Conservation (phyloP, 2,797 vertebrate genomes). For the Antennarius maculatus region DNA sequence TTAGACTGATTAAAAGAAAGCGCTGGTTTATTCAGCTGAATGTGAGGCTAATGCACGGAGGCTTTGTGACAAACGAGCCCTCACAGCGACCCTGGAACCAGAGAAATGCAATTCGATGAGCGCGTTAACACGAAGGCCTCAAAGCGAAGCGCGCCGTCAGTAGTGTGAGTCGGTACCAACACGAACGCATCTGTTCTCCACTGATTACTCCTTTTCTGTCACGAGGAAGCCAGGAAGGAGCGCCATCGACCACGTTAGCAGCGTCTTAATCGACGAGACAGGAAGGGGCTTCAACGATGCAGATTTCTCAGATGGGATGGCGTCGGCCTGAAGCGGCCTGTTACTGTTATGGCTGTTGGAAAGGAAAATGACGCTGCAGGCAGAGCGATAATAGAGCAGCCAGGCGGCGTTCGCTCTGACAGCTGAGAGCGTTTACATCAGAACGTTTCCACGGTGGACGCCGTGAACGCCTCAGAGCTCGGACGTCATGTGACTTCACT, state of each 20-base stretch:
- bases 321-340: slow-evolving; percentile 1
- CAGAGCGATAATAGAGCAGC: slow-evolving; percentile 42
- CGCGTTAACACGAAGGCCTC: slow-evolving; percentile 31
- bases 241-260: background rate
- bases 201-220: background rate
- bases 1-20: slow-evolving; percentile 53
- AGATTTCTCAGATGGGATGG: slow-evolving; percentile 22
- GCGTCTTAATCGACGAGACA: slow-evolving; percentile 6
- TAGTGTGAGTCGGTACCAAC: slow-evolving; percentile 1
- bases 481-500: slow-evolving; percentile 22
- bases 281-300: slow-evolving; percentile 6
- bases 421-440: slow-evolving; percentile 45
- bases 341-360: slow-evolving; percentile 43
- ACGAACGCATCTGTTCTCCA: background rate
- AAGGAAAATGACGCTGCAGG: slow-evolving; percentile 45
- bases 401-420: slow-evolving; percentile 24
- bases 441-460: slow-evolving; percentile 34
- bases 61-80: slow-evolving; percentile 21
- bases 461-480: slow-evolving; percentile 46
- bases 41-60: slow-evolving; percentile 49
- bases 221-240: background rate
- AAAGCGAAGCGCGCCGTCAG: background rate
- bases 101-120: slow-evolving; percentile 56
- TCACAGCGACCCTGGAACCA: slow-evolving; percentile 14
- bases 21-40: slow-evolving; percentile 54